Percentiles rank a stretch among this genome's conserved stretches.
Evolutionary conservation across 2,113 vertebrate species (phyloP).

Genomic region (Phrynosoma platyrhinos): DNA sequence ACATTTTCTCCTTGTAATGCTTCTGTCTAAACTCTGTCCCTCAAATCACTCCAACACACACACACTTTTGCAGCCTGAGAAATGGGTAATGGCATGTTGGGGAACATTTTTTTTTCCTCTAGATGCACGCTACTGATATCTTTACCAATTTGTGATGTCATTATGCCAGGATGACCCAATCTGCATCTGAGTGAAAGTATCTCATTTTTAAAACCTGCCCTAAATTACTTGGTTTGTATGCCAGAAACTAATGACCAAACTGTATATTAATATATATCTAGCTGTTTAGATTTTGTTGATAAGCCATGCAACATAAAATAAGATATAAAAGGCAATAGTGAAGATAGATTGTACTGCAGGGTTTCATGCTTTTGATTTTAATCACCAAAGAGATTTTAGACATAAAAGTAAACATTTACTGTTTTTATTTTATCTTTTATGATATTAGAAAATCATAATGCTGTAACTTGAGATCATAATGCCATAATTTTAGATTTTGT

Average conservation of each 20-base stretch:
- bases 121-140: too few species aligned
- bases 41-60: too few species aligned
- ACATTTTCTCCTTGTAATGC: too few species aligned
- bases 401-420: neutral
- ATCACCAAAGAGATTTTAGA: neutral
- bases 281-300: constrained; percentile 2
- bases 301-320: constrained; percentile 16
- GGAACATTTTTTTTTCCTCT: too few species aligned
- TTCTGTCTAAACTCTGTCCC: too few species aligned
- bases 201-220: neutral
- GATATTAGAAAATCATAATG: constrained; percentile 4
- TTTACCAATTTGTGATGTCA: too few species aligned
- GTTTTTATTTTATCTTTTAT: constrained; percentile 28
- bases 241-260: constrained; percentile 4
- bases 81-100: too few species aligned
- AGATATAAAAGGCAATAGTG: neutral
- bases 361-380: constrained; percentile 20
- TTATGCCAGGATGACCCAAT: neutral
- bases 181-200: neutral
- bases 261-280: neutral
- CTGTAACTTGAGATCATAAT: neutral
- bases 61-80: too few species aligned
- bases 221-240: neutral
- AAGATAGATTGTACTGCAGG: neutral
- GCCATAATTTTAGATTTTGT: constrained; percentile 12